phyloP scores from a whole-genome alignment of 2,113 vertebrate genomes.

The Nothobranchius furzeri region DNA sequence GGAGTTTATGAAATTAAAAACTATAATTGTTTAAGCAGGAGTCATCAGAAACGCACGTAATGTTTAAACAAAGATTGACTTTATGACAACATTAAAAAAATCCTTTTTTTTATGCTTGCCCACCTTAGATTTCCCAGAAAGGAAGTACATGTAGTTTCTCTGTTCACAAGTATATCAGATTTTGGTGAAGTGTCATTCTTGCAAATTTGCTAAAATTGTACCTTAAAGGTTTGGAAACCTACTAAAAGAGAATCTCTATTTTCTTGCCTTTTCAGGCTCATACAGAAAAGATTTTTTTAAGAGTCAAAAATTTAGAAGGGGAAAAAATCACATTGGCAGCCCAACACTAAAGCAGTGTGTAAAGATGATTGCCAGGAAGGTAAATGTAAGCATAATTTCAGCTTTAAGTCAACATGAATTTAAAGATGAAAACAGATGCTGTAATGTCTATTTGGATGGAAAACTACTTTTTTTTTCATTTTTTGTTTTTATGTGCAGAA shows the following conservation, averaged over 20 bases:
- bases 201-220: too few relatives aligned
- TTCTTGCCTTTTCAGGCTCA: slow-evolving; percentile 14
- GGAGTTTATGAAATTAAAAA: too few relatives aligned
- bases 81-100: slow-evolving; percentile 37
- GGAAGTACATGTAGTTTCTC: slow-evolving; percentile 12
- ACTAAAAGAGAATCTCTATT: too few relatives aligned
- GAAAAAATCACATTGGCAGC: slow-evolving; percentile 36
- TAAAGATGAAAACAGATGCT: neutral
- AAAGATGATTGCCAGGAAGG: neutral
- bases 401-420: slow-evolving; percentile 16
- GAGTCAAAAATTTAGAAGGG: slow-evolving; percentile 36
- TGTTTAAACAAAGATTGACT: slow-evolving; percentile 69
- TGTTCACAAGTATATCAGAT: neutral
- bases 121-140: slow-evolving; percentile 15
- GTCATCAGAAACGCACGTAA: slow-evolving; percentile 40
- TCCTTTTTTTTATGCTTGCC: slow-evolving; percentile 27
- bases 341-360: neutral
- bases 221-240: too few relatives aligned
- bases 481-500: too few relatives aligned
- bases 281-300: slow-evolving; percentile 44
- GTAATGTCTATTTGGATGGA: neutral
- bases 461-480: neutral
- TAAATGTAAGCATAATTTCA: slow-evolving; percentile 39
- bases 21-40: slow-evolving; percentile 13
- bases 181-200: too few relatives aligned